phyloP scores from a whole-genome alignment of 1,140 invertebrate genomes.

The Oscheius sp. region DNA sequence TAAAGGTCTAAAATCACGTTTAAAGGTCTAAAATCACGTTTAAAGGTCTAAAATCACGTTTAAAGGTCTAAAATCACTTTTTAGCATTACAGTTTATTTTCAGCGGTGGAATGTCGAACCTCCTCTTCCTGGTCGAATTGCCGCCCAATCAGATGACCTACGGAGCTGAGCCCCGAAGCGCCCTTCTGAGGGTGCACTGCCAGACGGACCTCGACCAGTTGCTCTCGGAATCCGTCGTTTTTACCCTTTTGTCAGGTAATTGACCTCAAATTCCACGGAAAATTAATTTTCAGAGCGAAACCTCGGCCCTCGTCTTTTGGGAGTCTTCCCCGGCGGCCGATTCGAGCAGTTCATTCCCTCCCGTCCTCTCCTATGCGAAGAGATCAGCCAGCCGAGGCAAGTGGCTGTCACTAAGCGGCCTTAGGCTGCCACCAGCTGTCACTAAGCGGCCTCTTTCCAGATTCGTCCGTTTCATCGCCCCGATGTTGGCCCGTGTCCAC shows the following conservation, averaged over 20 bases:
- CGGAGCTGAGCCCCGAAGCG: slow-evolving; percentile 26
- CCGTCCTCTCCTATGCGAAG: slow-evolving; percentile 32
- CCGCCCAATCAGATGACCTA: neutral
- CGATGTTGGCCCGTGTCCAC: slow-evolving; percentile 45
- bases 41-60: too few relatives aligned
- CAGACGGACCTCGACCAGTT: slow-evolving; percentile 45
- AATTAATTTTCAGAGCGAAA: slow-evolving; percentile 64
- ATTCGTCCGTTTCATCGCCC: slow-evolving; percentile 41
- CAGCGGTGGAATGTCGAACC: slow-evolving; percentile 48
- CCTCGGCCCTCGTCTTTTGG: slow-evolving; percentile 86
- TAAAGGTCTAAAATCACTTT: too few relatives aligned
- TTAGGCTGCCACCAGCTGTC: neutral
- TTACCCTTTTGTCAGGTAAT: slow-evolving; percentile 65
- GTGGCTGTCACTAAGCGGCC: too few relatives aligned
- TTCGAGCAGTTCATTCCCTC: slow-evolving; percentile 88
- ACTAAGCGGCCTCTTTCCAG: neutral
- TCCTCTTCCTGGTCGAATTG: slow-evolving; percentile 40
- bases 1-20: too few relatives aligned
- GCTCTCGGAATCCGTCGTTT: slow-evolving; percentile 48
- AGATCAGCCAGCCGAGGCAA: slow-evolving; percentile 31
- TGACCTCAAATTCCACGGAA: neutral
- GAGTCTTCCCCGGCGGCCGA: slow-evolving; percentile 87
- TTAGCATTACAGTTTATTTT: slow-evolving; percentile 25
- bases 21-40: too few relatives aligned
- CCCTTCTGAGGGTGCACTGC: slow-evolving; percentile 39